Percentiles rank a stretch among this genome's conserved stretches.
phyloP scores from a whole-genome alignment of 1,140 invertebrate species.

The Drosophila sturtevanti region DNA sequence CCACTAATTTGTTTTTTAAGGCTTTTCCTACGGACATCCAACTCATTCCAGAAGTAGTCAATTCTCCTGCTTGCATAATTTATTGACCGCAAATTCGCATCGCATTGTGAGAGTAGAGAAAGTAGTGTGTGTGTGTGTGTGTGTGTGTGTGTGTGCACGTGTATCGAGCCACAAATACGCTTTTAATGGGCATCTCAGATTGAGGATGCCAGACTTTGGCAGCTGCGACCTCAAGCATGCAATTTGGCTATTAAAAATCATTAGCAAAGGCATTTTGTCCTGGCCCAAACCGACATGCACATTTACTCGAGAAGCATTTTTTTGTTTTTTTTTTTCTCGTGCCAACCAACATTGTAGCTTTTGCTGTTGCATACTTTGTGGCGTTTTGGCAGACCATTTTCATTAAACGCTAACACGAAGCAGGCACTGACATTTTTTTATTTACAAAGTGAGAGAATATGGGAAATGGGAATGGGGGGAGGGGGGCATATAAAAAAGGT shows the following conservation, averaged over 20 bases:
- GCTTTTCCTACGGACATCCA: constrained; percentile 20
- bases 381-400: constrained; percentile 56
- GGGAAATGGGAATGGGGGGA: neutral
- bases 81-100: constrained; percentile 66
- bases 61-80: constrained; percentile 64
- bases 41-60: neutral
- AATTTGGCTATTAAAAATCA: constrained; percentile 80
- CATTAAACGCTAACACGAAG: constrained; percentile 46
- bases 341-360: neutral
- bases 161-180: constrained; percentile 55
- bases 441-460: no score
- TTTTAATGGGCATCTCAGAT: constrained; percentile 60
- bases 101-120: constrained; percentile 18
- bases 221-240: constrained; percentile 55
- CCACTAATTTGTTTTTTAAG: constrained; percentile 77
- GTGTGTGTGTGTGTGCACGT: constrained; percentile 43
- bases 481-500: neutral
- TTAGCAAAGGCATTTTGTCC: constrained; percentile 67
- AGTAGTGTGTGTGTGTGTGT: neutral
- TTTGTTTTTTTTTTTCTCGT: no score
- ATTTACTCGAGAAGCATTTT: constrained; percentile 31
- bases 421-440: constrained; percentile 33
- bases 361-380: constrained; percentile 62
- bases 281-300: constrained; percentile 24
- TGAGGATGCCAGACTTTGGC: constrained; percentile 14